phyloP scores from a whole-genome alignment of 2,888 invertebrate species.

The Lasioglossum villosulum region DNA sequence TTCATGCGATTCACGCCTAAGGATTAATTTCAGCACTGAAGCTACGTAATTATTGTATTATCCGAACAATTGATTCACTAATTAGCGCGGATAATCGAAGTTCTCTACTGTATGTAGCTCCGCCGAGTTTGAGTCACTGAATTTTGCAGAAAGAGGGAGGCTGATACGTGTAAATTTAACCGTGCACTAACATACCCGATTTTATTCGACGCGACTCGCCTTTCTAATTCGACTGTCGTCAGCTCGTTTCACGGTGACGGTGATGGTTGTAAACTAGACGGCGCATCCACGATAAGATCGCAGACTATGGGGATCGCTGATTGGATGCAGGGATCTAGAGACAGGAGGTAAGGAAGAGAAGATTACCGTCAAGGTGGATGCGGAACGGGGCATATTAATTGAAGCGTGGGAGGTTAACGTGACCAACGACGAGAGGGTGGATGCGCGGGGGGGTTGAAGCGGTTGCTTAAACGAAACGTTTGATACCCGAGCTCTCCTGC shows the following conservation, averaged over 20 bases:
- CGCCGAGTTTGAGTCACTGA: no score
- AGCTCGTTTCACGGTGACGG: conserved; percentile 63
- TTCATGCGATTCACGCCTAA: no score
- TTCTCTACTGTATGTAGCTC: background rate
- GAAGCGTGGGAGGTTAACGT: conserved; percentile 55
- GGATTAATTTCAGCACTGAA: no score
- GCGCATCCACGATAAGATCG: conserved; percentile 57
- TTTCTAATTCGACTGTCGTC: conserved; percentile 64
- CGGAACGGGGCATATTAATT: conserved; percentile 63
- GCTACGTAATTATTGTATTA: no score
- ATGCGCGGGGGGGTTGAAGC: background rate
- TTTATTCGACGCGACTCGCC: conserved; percentile 43
- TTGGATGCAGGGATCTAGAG: conserved; percentile 60
- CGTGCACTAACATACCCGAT: background rate
- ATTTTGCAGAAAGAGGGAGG: background rate
- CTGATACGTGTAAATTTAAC: background rate
- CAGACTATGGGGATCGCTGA: conserved; percentile 45
- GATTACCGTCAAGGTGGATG: conserved; percentile 64
- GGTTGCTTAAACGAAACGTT: conserved; percentile 64
- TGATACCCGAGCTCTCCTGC: conserved; percentile 56
- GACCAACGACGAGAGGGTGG: conserved; percentile 19
- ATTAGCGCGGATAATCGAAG: no score
- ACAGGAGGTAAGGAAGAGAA: conserved; percentile 61
- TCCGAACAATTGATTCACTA: no score
- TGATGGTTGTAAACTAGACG: conserved; percentile 58